These are phyloP conservation scores for Drosophila rhopaloa DNA, from an alignment of 1,140 invertebrate species.

Conservation along the genomic window DNA sequence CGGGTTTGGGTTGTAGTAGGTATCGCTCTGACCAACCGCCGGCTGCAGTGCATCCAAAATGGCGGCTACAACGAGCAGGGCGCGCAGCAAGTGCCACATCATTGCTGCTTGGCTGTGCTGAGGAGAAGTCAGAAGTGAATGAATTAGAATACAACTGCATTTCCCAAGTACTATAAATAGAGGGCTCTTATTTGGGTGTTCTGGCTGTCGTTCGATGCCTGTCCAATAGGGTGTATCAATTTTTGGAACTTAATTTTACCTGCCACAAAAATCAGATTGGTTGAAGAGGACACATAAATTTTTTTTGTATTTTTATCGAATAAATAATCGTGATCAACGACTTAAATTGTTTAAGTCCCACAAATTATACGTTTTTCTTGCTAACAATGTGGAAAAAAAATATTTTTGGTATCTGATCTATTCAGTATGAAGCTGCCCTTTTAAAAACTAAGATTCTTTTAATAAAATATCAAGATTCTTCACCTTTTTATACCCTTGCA, in stretches of 20 bases:
- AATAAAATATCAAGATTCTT: neutral
- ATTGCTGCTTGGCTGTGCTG: conserved; percentile 6
- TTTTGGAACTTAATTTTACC: neutral
- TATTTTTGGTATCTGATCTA: too few relatives aligned
- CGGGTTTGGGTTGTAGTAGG: conserved; percentile 53
- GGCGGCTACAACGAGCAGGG: conserved; percentile 51
- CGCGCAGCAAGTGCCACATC: conserved; percentile 69
- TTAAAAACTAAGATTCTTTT: neutral
- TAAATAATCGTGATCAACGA: too few relatives aligned
- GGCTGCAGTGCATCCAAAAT: conserved; percentile 32
- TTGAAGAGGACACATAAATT: too few relatives aligned
- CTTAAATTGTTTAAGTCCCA: too few relatives aligned
- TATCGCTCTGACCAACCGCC: conserved; percentile 53
- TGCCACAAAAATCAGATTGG: too few relatives aligned
- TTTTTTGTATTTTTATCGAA: too few relatives aligned
- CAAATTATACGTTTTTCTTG: too few relatives aligned
- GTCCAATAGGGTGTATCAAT: conserved; percentile 16
- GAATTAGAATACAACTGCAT: conserved; percentile 38
- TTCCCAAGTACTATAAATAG: conserved; percentile 35
- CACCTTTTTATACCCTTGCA: too few relatives aligned
- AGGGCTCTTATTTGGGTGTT: conserved; percentile 27
- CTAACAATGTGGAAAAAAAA: too few relatives aligned
- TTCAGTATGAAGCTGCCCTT: too few relatives aligned
- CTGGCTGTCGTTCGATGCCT: conserved; percentile 12
- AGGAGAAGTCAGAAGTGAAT: conserved; percentile 45